Evolutionary conservation across 1,140 invertebrate genomes (phyloP).

Genomic region (Panagrolaimus sp.): DNA sequence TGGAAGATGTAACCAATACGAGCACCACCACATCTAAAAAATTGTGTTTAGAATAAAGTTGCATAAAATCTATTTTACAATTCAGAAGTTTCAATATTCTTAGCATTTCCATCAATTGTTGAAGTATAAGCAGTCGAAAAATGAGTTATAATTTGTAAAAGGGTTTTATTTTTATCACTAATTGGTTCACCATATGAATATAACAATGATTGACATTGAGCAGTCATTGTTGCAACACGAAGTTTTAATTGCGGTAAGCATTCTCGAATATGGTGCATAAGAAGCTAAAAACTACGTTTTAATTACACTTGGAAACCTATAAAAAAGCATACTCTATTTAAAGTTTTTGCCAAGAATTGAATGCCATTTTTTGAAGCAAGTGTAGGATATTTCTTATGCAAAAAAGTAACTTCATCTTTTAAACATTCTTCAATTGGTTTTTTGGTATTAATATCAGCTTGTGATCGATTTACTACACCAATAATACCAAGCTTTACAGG

Average conservation of each 20-base stretch:
- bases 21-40: conserved; percentile 78
- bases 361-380: conserved; percentile 91
- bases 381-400: conserved; percentile 93
- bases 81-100: conserved; percentile 96
- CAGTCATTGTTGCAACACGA: conserved; percentile 90
- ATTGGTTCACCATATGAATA: conserved; percentile 96
- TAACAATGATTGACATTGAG: conserved; percentile 89
- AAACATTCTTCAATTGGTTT: conserved; percentile 79
- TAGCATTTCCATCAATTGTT: conserved; percentile 90
- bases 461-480: conserved; percentile 94
- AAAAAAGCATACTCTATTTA: conserved; percentile 71
- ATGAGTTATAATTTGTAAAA: conserved; percentile 96
- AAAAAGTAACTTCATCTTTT: conserved; percentile 85
- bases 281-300: conserved; percentile 69
- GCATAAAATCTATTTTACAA: conserved; percentile 62
- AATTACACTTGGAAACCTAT: conserved; percentile 27
- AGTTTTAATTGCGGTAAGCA: conserved; percentile 96
- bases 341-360: conserved; percentile 88
- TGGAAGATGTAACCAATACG: conserved; percentile 99
- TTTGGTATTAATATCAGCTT: conserved; percentile 90
- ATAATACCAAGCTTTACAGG: conserved; percentile 96
- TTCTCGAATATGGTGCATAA: conserved; percentile 98
- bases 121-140: conserved; percentile 95
- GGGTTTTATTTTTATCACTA: conserved; percentile 74
- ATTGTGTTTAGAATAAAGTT: conserved; percentile 37